Percentiles rank a stretch among this genome's conserved stretches.
These are phyloP conservation scores for Pandemis cinnamomeana DNA, from an alignment of 2,888 invertebrate genomes.

Conservation along the genomic window DNA sequence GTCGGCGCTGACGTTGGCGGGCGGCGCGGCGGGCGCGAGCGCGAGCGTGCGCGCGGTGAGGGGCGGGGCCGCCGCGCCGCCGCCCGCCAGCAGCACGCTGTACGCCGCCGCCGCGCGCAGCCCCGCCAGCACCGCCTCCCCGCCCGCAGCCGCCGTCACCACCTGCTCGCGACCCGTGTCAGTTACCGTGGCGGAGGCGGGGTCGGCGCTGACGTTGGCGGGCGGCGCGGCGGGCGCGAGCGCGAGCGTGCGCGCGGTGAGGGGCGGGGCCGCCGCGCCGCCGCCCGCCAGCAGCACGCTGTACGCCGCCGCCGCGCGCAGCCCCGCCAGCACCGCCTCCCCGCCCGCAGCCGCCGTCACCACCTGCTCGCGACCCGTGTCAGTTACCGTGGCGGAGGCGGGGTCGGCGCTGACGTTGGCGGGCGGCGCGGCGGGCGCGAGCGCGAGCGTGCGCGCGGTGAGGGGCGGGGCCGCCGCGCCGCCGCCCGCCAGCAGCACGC, in stretches of 20 bases:
- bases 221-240: slow-evolving; percentile 95
- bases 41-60: slow-evolving; percentile 86
- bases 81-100: slow-evolving; percentile 89
- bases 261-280: slow-evolving; percentile 52
- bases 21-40: slow-evolving; percentile 93
- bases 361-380: slow-evolving; percentile 87
- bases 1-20: slow-evolving; percentile 93
- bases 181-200: slow-evolving; percentile 92
- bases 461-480: slow-evolving; percentile 53
- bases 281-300: slow-evolving; percentile 89
- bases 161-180: slow-evolving; percentile 87
- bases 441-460: slow-evolving; percentile 87
- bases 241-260: slow-evolving; percentile 86
- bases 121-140: slow-evolving; percentile 53
- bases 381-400: slow-evolving; percentile 91
- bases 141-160: slow-evolving; percentile 84
- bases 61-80: slow-evolving; percentile 54
- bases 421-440: slow-evolving; percentile 94
- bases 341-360: slow-evolving; percentile 83
- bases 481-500: slow-evolving; percentile 88
- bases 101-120: slow-evolving; percentile 81
- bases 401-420: slow-evolving; percentile 94
- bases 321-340: slow-evolving; percentile 54
- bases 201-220: slow-evolving; percentile 92
- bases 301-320: slow-evolving; percentile 82